phyloP scores from a whole-genome alignment of 2,113 vertebrate genomes.

The Chionis minor region DNA sequence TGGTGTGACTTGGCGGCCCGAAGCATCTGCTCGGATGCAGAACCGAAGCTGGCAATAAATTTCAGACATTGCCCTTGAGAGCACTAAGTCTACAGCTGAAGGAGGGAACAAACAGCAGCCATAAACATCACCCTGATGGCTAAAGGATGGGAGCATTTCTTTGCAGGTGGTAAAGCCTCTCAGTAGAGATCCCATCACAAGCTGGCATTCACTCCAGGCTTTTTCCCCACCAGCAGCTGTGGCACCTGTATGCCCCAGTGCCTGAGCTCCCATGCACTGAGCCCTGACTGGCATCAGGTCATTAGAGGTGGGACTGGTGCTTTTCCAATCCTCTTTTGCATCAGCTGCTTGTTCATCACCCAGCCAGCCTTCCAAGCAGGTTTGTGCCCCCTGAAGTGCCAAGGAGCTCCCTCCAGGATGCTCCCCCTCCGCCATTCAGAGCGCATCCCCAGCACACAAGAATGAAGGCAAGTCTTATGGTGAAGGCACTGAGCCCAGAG shows the following conservation, averaged over 20 bases:
- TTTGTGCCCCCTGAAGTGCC: too few species aligned
- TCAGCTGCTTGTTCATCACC: not conserved
- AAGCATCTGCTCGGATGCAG: not conserved
- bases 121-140: not conserved
- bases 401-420: not conserved
- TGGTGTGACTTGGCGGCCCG: not conserved
- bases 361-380: not conserved
- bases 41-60: not conserved
- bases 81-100: not conserved
- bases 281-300: not conserved
- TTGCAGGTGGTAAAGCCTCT: not conserved
- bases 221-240: not conserved
- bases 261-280: not conserved
- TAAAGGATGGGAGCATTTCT: not conserved
- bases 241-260: too few species aligned
- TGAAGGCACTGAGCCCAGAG: not conserved
- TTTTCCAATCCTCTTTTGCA: not conserved
- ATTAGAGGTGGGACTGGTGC: not conserved
- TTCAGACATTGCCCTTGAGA: not conserved
- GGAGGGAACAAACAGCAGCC: not conserved
- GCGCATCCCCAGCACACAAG: not conserved
- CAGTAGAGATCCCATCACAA: not conserved
- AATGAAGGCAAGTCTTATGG: fast-evolving
- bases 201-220: too few species aligned
- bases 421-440: not conserved